Evolutionary conservation across 1,140 invertebrate genomes (phyloP).

Genomic region (Trichoplusia ni): DNA sequence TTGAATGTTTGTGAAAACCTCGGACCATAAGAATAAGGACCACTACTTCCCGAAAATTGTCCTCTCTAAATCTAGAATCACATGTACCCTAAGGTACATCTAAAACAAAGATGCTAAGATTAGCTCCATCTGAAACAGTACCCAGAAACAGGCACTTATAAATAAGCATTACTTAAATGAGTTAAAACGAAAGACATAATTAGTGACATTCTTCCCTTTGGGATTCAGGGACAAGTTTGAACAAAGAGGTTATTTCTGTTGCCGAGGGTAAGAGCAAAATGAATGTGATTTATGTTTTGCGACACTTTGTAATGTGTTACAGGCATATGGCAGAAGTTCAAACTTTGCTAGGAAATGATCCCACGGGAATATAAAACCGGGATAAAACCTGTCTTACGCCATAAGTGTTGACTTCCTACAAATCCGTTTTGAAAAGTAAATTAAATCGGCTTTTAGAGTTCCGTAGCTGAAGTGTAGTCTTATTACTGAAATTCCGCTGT

Average conservation of each 20-base stretch:
- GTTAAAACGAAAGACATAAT: neutral
- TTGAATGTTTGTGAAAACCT: too few relatives aligned
- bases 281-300: slow-evolving; percentile 8
- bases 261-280: slow-evolving; percentile 2
- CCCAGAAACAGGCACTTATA: too few relatives aligned
- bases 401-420: too few relatives aligned
- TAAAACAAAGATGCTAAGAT: slow-evolving; percentile 3
- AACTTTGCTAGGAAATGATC: too few relatives aligned
- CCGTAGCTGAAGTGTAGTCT: too few relatives aligned
- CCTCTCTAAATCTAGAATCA: too few relatives aligned
- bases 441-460: too few relatives aligned
- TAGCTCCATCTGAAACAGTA: neutral
- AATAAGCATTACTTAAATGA: neutral
- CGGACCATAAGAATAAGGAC: too few relatives aligned
- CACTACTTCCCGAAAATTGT: too few relatives aligned
- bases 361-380: neutral
- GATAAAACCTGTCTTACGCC: too few relatives aligned
- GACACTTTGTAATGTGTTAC: neutral
- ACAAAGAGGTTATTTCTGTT: neutral
- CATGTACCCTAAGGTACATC: neutral
- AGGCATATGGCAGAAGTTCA: neutral
- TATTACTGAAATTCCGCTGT: too few relatives aligned
- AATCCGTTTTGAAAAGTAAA: too few relatives aligned
- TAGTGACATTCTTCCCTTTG: neutral
- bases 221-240: slow-evolving; percentile 1